These are phyloP conservation scores for Melospiza georgiana DNA, from an alignment of 2,113 vertebrate genomes.

Conservation along the genomic window DNA sequence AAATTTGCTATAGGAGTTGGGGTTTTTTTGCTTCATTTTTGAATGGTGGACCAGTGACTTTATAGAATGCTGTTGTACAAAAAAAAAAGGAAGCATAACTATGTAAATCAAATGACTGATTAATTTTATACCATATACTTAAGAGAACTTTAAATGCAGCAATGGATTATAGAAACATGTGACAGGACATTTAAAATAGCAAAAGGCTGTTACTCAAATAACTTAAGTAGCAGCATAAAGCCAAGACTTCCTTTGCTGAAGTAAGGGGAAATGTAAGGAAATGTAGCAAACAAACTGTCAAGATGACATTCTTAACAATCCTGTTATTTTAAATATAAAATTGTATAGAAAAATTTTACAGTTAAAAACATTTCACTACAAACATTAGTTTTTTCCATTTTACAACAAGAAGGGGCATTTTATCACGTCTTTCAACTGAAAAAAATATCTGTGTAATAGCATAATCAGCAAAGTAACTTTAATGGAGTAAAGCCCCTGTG, in stretches of 20 bases:
- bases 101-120: not conserved
- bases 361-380: not conserved
- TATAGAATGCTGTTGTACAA: not conserved
- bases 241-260: not conserved
- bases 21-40: not conserved
- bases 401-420: fast-evolving
- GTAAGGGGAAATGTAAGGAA: not conserved
- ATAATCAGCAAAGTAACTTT: not conserved
- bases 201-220: not conserved
- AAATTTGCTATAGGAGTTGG: not conserved
- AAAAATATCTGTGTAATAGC: not conserved
- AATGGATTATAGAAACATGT: not conserved
- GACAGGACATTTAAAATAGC: not conserved
- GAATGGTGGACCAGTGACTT: not conserved
- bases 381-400: not conserved
- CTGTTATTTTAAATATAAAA: not conserved
- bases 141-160: not conserved
- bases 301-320: not conserved
- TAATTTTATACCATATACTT: not conserved
- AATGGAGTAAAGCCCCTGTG: not conserved
- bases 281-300: not conserved
- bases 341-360: not conserved
- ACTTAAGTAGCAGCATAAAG: not conserved
- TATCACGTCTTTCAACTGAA: not conserved
- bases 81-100: not conserved